Evolutionary conservation across 1,140 invertebrate genomes (phyloP).

Genomic region (Conus betulinus): DNA sequence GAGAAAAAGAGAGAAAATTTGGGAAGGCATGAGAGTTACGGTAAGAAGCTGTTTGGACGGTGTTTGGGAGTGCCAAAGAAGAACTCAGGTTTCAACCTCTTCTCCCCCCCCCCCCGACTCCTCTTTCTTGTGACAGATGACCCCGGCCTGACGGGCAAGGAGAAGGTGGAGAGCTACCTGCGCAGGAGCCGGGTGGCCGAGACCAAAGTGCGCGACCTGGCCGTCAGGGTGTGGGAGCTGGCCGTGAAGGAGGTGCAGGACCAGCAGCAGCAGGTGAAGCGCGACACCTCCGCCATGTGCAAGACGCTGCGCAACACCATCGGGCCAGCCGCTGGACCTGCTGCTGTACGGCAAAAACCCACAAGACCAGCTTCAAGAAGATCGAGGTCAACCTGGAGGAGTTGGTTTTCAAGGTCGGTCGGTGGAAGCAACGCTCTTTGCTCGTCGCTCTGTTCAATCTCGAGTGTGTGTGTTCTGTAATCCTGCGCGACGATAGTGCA

Average conservation of each 20-base stretch:
- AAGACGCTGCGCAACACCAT: conserved; percentile 14
- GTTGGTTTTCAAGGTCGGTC: conserved; percentile 27
- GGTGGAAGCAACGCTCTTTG: too few species aligned
- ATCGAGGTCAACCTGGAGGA: conserved; percentile 25
- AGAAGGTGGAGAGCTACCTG: conserved; percentile 36
- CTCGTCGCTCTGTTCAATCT: too few species aligned
- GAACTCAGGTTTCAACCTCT: too few species aligned
- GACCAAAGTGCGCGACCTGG: conserved; percentile 33
- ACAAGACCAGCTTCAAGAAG: conserved; percentile 29
- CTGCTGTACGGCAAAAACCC: conserved; percentile 31
- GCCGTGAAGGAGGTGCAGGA: neutral
- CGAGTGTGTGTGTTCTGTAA: too few species aligned
- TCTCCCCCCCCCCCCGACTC: neutral
- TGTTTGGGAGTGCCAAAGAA: too few species aligned
- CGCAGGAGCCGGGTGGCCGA: conserved; percentile 32
- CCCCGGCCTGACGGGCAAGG: neutral
- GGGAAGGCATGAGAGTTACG: too few species aligned
- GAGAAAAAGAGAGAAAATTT: too few species aligned
- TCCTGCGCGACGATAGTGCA: too few species aligned
- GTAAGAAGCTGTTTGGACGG: too few species aligned
- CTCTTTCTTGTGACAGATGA: neutral
- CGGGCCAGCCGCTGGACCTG: conserved; percentile 22
- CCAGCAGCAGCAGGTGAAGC: neutral
- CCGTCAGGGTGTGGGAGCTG: conserved; percentile 16
- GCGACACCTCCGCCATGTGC: neutral